Percentiles rank a stretch among this genome's conserved stretches.
Conservation (phyloP, 2,113 vertebrate species). For the Triplophysa tibetana region DNA sequence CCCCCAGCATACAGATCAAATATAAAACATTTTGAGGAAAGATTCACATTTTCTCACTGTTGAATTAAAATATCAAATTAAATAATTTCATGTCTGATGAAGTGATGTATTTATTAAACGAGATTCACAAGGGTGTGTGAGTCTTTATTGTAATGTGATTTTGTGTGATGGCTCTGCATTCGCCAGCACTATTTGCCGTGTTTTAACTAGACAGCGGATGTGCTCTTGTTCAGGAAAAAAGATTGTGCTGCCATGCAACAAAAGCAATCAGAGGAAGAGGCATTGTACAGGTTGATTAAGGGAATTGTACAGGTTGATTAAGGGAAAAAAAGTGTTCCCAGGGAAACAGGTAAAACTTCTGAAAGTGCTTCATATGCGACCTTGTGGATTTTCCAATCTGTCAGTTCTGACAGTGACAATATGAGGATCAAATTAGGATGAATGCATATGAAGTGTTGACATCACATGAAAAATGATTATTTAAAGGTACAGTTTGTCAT, state of each 20-base stretch:
- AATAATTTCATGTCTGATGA: neutral
- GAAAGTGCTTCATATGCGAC: constrained; percentile 54
- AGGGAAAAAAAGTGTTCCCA: constrained; percentile 59
- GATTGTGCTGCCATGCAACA: constrained; percentile 48
- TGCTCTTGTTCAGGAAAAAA: constrained; percentile 30
- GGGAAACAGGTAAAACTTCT: constrained; percentile 61
- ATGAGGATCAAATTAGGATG: constrained; percentile 40
- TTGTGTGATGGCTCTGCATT: neutral
- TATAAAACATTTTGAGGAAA: no score
- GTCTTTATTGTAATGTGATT: neutral
- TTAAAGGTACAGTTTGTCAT: no score
- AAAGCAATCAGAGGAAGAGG: constrained; percentile 53
- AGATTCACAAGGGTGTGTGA: constrained; percentile 3
- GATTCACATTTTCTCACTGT: neutral
- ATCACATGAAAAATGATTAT: no score
- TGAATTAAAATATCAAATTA: neutral
- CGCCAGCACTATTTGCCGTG: constrained; percentile 13
- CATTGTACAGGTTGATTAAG: constrained; percentile 52
- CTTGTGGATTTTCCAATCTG: constrained; percentile 48
- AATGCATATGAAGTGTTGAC: neutral
- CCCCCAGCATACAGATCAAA: no score
- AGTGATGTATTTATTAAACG: neutral
- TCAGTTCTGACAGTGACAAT: neutral
- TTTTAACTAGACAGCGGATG: neutral
- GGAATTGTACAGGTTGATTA: constrained; percentile 53